Base-by-base conservation (phyloP, 2,888 invertebrate species). In the Dromius quadrimaculatus region DNA sequence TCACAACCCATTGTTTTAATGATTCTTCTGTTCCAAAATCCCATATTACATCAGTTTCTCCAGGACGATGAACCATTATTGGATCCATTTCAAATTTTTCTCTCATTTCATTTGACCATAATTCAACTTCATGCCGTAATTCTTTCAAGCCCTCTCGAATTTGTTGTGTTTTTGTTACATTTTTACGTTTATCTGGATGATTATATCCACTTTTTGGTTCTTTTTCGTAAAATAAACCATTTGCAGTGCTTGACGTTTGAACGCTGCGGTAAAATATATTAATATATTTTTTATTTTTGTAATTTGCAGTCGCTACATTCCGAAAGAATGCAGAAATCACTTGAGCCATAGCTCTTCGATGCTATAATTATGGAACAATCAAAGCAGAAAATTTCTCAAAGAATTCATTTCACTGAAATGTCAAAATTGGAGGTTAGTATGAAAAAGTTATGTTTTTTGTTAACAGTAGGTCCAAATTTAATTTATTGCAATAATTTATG, bases 21-120 rank as follows among this genome's bases (percentile, higher is more conserved):
- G 86, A 86, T 17, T 86, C 82, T 0, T 86, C 84, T 36, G 87
- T 83, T 71, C 84, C 79, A 80, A 96, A 95, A 76, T 87, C 87
- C 88, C 92, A 94, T 1, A 89, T 78, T 28, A 92, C 81, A 76
- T 94, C 92, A 2, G 88, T 88, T 83, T 94, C 93, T 43, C 90
- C 89, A 76, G 88, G 82, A 47, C 85, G 77, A 72, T 78, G 83
- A 0, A 82, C 72, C 3, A 89, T 72, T 8, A 88, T 76, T 0
- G 89, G 90, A 82, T 93, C 92, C 41, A 84, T 83, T 75, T 85
- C 84, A 8, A 90, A 79, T 65, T 85, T 83, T 70, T 92, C 90
- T 74, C 86, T 88, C 1, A 89, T 78, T 85, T 94, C 94, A 73
- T 90, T 79, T 32, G 83, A 83, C 83, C 90, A 90, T 28, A 93